Base-by-base conservation (phyloP, 2,888 invertebrate genomes). In the Papilio gigon region DNA sequence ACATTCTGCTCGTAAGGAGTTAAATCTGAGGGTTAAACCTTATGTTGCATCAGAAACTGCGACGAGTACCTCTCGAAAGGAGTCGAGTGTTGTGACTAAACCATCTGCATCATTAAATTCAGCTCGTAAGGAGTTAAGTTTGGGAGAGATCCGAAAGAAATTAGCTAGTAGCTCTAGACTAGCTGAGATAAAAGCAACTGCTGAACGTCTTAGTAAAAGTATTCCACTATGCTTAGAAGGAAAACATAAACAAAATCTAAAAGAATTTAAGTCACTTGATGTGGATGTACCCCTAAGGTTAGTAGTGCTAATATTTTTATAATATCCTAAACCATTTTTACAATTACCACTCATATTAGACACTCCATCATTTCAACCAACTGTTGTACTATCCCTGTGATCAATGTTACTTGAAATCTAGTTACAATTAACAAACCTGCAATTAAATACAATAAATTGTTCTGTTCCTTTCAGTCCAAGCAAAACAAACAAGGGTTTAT, bases 201-300 rank as follows among this genome's bases (percentile, higher is more conserved):
- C 96, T 30, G 93, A 93, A 8, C 93, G 94, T 50, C 93, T 96
- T 50, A 94, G 94, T 67, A 94, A 94, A 72, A 91, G 92, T 30
- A 93, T 95, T 72, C 93, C 94, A 68, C 94, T 94, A 77, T 86
- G 96, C 2, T 93, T 94, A 81, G 84, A 92, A 76, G 75, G 82
- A 2, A 82, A 85, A 67, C 89, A 88, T 22, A 90, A 93, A 77
- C 80, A 92, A 74, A 93, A 94, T 87, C 87, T 95, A 53, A 93
- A 95, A 80, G 93, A 94, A 79, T 96, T 96, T 78, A 94, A 95
- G 76, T 94, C 94, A 47, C 95, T 97, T 80, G 94, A 96, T 87
- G 87, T 97, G 83, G 96, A 96, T 91, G 93, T 97, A 80, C 93
- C 95, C 70, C 88, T 93, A 73, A 96, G 96, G 95, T 96, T 76